Conservation (phyloP, 2,888 invertebrate species). For the Sympetrum striolatum region DNA sequence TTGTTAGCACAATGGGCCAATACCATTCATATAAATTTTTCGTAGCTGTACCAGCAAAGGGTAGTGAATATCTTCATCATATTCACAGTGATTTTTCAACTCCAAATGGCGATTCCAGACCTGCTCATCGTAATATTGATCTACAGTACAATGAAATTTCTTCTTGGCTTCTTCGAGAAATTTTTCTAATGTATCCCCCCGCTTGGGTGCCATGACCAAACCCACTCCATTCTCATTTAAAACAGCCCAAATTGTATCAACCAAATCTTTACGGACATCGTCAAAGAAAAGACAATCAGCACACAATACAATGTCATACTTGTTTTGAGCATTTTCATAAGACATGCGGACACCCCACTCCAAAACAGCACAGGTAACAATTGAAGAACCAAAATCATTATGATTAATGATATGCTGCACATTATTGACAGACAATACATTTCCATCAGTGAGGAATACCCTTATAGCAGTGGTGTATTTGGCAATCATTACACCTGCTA, state of each 20-base stretch:
- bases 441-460: conserved; percentile 80
- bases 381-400: conserved; percentile 67
- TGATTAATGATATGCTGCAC: conserved; percentile 70
- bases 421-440: conserved; percentile 76
- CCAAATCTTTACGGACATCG: conserved; percentile 71
- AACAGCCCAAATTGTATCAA: conserved; percentile 71
- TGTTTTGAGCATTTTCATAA: conserved; percentile 54
- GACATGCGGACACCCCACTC: conserved; percentile 53
- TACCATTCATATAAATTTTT: conserved; percentile 55
- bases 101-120: conserved; percentile 74
- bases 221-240: conserved; percentile 69
- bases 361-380: conserved; percentile 57
- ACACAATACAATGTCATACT: conserved; percentile 76
- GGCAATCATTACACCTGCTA: conserved; percentile 76
- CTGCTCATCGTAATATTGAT: conserved; percentile 68
- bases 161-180: conserved; percentile 70
- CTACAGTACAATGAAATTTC: conserved; percentile 65
- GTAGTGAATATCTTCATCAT: conserved; percentile 75
- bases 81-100: conserved; percentile 66
- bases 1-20: conserved; percentile 4
- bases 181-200: conserved; percentile 73
- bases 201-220: conserved; percentile 77
- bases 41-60: conserved; percentile 71
- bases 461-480: conserved; percentile 70
- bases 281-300: conserved; percentile 84